Base-by-base conservation (phyloP, 2,113 vertebrate species). In the Apodemus sylvaticus region DNA sequence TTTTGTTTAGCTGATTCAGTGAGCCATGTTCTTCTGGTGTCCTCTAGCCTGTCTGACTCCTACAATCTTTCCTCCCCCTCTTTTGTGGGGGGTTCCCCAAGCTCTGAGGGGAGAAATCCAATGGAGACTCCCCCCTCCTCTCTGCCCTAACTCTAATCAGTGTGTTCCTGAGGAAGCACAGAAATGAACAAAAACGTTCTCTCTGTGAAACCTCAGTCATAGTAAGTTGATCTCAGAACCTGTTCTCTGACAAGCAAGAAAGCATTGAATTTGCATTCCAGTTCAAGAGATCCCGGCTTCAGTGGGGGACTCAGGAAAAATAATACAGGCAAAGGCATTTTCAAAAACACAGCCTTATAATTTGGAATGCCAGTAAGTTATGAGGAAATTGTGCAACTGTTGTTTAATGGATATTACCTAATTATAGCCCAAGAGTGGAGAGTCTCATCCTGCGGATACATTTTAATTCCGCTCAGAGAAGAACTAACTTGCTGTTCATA, bases 381-480 rank as follows among this genome's bases (percentile, higher is more conserved):
- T 95, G 97, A 96, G 95, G 98, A 98, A 97, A 73, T 95, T 96
- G 83, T 86, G 89, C 77, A 97, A 98, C 53, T 74, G 42, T 97
- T 98, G 91, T 95, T 98, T 98, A 98, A 97, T 97, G 96, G 93
- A 95, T 93, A 76, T 5, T 91, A 85, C 91, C 90, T 98, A 98
- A 98, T 94, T 97, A 96, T 96, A 96, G 94, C 64, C 95, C 77
- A 11, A 77, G 89, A 96, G 89, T 36, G 14, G 3, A 86, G 82
- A 58, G 96, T 89, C 90, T 68, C 48, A 96, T 97, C 85, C 97
- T 97, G 92, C 3, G 31, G 93, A 90, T 26, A 11, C 95, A 31
- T 76, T 58, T n/a, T 92, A 74, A 96, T 94, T 97, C 97, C 97
- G 93, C 68, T 88, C 81, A 74, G 58, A 95, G 94, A 94, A 95